Evolutionary conservation across 2,113 vertebrate species (phyloP).

Genomic region (Probosciger aterrimus): DNA sequence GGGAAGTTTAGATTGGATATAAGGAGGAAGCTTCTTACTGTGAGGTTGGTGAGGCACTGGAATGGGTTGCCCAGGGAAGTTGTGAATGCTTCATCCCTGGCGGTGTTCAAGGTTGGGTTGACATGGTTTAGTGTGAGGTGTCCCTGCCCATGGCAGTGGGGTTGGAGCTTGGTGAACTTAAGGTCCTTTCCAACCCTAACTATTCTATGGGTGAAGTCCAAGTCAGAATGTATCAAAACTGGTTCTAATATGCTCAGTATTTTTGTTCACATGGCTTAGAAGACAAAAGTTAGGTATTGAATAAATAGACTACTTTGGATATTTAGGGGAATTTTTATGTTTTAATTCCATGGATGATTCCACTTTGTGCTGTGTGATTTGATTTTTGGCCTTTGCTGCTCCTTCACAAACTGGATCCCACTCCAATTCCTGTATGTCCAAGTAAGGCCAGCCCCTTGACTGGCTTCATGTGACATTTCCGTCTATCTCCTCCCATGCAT

Average conservation of each 20-base stretch:
- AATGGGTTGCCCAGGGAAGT: background rate
- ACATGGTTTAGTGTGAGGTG: background rate
- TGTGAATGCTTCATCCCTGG: background rate
- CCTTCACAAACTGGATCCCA: background rate
- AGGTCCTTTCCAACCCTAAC: background rate
- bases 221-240: background rate
- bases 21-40: too few species aligned
- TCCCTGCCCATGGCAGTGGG: background rate
- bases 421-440: background rate
- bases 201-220: background rate
- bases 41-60: background rate
- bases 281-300: background rate
- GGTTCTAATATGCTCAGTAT: background rate
- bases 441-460: background rate
- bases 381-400: background rate
- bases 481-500: background rate
- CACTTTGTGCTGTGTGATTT: background rate
- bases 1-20: too few species aligned
- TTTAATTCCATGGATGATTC: background rate
- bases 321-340: background rate
- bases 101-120: background rate
- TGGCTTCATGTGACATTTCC: background rate
- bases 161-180: background rate
- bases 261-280: background rate
- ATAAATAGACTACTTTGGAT: background rate